Evolutionary conservation across 1,140 invertebrate genomes (phyloP).

Genomic region (Drosophila parabipectinata): DNA sequence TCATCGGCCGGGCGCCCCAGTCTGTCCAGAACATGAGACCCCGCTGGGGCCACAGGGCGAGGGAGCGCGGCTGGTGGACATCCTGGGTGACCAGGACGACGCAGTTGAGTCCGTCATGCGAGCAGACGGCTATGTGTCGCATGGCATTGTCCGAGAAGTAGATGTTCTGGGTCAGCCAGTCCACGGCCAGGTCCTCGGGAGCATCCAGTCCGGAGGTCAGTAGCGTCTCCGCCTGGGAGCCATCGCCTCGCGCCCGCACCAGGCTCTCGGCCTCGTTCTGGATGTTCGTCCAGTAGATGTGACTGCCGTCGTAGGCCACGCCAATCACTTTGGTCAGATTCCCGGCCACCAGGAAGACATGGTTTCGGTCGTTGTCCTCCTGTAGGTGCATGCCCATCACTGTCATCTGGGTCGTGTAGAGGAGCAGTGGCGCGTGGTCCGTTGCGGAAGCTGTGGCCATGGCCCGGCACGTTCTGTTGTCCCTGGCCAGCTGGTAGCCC

Average conservation of each 20-base stretch:
- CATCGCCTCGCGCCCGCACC: slow-evolving; percentile 86
- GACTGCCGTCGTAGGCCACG: slow-evolving; percentile 87
- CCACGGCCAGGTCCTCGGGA: slow-evolving; percentile 91
- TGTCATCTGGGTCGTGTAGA: slow-evolving; percentile 86
- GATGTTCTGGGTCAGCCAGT: slow-evolving; percentile 91
- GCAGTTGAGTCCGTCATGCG: slow-evolving; percentile 87
- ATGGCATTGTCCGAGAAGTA: slow-evolving; percentile 92
- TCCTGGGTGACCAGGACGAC: slow-evolving; percentile 86
- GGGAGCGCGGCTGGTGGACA: slow-evolving; percentile 86
- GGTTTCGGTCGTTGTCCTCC: slow-evolving; percentile 66
- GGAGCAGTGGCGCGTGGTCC: slow-evolving; percentile 85
- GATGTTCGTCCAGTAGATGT: slow-evolving; percentile 91
- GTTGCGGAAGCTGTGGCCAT: slow-evolving; percentile 80
- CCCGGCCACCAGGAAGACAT: slow-evolving; percentile 84
- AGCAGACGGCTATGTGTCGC: slow-evolving; percentile 90
- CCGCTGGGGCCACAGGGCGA: slow-evolving; percentile 87
- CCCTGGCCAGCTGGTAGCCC: slow-evolving; percentile 87
- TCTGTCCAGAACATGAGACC: slow-evolving; percentile 94
- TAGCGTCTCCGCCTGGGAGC: slow-evolving; percentile 86
- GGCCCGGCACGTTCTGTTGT: slow-evolving; percentile 89
- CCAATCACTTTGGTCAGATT: slow-evolving; percentile 87
- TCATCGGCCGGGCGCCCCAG: slow-evolving; percentile 90
- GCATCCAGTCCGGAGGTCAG: slow-evolving; percentile 88
- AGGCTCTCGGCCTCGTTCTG: slow-evolving; percentile 88
- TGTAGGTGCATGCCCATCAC: slow-evolving; percentile 85